These are phyloP conservation scores for Clitarchus hookeri DNA, from an alignment of 2,888 invertebrate species.

Conservation along the genomic window DNA sequence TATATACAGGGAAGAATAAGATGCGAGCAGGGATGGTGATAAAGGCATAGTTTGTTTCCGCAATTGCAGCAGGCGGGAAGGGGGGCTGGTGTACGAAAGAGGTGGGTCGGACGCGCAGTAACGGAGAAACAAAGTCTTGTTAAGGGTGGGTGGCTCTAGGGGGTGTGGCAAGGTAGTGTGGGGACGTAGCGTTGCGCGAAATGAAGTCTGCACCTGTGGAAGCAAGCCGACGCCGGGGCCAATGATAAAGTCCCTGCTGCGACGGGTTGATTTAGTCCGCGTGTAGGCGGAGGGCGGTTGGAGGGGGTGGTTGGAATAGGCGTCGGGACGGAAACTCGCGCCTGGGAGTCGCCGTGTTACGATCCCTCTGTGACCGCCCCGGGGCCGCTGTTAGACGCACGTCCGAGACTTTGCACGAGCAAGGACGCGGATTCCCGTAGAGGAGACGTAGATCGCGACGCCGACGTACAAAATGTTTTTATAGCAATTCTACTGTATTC, in stretches of 20 bases:
- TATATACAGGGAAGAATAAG: background rate
- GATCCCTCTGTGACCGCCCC: too few species aligned
- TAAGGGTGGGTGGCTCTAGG: background rate
- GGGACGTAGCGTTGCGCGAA: constrained; percentile 15
- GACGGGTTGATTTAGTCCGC: background rate
- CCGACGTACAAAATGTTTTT: too few species aligned
- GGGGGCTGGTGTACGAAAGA: background rate
- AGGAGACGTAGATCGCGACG: too few species aligned
- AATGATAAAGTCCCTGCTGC: background rate
- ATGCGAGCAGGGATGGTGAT: background rate
- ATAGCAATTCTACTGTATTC: too few species aligned
- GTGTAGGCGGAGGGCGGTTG: background rate
- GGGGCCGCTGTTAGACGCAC: too few species aligned
- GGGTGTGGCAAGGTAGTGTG: background rate
- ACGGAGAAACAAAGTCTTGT: background rate
- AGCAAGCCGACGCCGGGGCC: background rate
- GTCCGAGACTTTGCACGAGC: too few species aligned
- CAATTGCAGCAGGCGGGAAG: background rate
- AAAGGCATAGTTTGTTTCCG: constrained; percentile 16
- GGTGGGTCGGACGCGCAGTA: background rate
- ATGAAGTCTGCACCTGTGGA: constrained; percentile 15
- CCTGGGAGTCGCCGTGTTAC: too few species aligned
- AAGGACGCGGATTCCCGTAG: too few species aligned
- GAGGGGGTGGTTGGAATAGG: background rate
- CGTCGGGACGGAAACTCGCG: background rate